Base-by-base conservation (phyloP, 2,797 vertebrate species). In the Rhinogobio ventralis region DNA sequence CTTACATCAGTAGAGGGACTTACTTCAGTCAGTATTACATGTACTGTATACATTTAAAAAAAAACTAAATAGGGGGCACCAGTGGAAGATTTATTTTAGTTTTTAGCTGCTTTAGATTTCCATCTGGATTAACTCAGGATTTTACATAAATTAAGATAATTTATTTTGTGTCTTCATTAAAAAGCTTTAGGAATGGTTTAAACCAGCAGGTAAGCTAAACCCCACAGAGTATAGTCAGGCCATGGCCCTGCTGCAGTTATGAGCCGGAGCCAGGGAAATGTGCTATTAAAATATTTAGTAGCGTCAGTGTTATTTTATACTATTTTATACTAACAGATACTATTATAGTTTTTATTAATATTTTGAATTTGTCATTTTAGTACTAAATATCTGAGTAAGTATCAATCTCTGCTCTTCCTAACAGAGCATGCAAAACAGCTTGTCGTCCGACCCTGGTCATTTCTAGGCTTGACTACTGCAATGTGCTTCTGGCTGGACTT, bases 271-370 rank as follows among this genome's bases (percentile, higher is more conserved):
- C 13, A 4, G 62, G 53, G 53, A 67, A 88, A 78, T 60, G 60
- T 81, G 83, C 49, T 62, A n/a, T 88, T 86, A 36, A 66, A 79
- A 46, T 72, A 55, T 76, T 76, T 67, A 67, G 2, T 36, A 36
- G 36, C 36, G 7, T 36, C 3, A 10, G 2, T 2, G 19, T 33
- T 10, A 20, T 67, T 30, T 30, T n/a, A n/a, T n/a, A n/a, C n/a
- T n/a, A n/a, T n/a, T n/a, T n/a, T n/a, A n/a, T n/a, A n/a, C n/a
- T n/a, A n/a, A n/a, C n/a, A n/a, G 46, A 15, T 49, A 49, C 46
- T 49, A 46, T 49, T 15, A 49, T 15, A 49, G 4, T 36, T 36
- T 33, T 5, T 36, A 5, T n/a, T n/a, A n/a, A n/a, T n/a, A n/a
- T 33, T 33, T 33, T 33, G 33, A 33, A 33, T 36, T 5, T 36